These are phyloP conservation scores for Heterochromis multidens DNA, from an alignment of 2,113 vertebrate species.

Conservation along the genomic window DNA sequence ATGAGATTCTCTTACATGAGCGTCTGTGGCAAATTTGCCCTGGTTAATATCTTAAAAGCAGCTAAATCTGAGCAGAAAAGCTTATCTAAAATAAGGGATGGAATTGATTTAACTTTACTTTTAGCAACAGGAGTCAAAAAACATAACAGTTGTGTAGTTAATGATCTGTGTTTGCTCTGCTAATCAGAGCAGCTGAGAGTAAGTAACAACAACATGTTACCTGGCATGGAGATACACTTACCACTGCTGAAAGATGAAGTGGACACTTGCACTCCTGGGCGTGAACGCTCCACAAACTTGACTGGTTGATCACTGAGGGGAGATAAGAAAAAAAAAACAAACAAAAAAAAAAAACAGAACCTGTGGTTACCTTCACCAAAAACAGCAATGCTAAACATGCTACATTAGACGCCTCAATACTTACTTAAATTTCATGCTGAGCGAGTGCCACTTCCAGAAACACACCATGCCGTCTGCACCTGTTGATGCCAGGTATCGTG, in stretches of 20 bases:
- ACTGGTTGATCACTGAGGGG: slow-evolving; percentile 86
- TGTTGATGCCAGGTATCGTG: slow-evolving; percentile 92
- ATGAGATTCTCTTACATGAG: background rate
- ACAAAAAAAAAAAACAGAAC: background rate
- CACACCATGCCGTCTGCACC: slow-evolving; percentile 98
- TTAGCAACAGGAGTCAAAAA: background rate
- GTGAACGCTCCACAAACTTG: slow-evolving; percentile 94
- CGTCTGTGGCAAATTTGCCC: background rate
- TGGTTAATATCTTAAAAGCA: background rate
- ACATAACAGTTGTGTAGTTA: background rate
- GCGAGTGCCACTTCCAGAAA: slow-evolving; percentile 96
- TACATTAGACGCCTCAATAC: slow-evolving; percentile 2
- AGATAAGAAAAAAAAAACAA: background rate
- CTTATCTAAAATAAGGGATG: background rate
- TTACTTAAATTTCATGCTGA: slow-evolving; percentile 93
- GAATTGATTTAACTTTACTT: background rate
- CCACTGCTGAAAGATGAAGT: slow-evolving; percentile 97
- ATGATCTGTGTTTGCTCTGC: background rate
- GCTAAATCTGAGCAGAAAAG: background rate
- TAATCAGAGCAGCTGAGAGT: background rate
- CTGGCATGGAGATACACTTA: slow-evolving; percentile 48
- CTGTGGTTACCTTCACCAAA: background rate
- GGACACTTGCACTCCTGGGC: slow-evolving; percentile 95
- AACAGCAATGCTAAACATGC: no score
- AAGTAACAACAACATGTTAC: background rate